Conservation (phyloP, 2,113 vertebrate species). For the Emydocephalus ijimae region DNA sequence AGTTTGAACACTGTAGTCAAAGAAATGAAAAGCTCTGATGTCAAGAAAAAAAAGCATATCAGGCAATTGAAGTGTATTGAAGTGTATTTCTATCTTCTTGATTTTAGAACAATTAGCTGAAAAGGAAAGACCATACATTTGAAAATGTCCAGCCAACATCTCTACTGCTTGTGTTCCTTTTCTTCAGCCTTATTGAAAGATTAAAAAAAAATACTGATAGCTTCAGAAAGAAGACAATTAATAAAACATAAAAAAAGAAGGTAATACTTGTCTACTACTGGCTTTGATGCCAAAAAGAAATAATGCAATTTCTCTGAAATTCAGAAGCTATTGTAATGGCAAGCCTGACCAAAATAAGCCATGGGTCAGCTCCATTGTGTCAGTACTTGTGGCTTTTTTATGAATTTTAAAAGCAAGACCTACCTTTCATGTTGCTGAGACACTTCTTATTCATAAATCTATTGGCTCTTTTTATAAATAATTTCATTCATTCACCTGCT, state of each 20-base stretch:
- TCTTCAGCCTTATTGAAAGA: neutral
- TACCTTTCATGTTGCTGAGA: constrained; percentile 13
- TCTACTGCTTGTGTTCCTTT: neutral
- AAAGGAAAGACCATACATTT: neutral
- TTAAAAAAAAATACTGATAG: neutral
- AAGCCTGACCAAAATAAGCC: neutral
- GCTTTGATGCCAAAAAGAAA: constrained; percentile 1
- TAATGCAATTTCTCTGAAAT: neutral
- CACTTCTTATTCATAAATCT: neutral
- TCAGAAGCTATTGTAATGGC: neutral
- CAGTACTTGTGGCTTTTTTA: neutral
- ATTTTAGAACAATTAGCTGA: neutral
- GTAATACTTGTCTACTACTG: neutral
- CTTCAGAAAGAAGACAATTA: neutral
- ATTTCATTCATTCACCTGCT: neutral
- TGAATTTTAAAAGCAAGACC: neutral
- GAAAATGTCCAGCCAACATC: neutral
- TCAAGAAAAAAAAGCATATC: neutral
- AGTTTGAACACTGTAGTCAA: neutral
- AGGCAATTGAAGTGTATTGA: neutral
- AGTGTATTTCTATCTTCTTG: neutral
- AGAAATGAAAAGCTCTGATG: neutral
- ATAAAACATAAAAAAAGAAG: constrained; percentile 1
- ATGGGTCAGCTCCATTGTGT: neutral
- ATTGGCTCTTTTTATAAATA: neutral